These are phyloP conservation scores for Iphiclides podalirius DNA, from an alignment of 2,888 invertebrate genomes.

Conservation along the genomic window DNA sequence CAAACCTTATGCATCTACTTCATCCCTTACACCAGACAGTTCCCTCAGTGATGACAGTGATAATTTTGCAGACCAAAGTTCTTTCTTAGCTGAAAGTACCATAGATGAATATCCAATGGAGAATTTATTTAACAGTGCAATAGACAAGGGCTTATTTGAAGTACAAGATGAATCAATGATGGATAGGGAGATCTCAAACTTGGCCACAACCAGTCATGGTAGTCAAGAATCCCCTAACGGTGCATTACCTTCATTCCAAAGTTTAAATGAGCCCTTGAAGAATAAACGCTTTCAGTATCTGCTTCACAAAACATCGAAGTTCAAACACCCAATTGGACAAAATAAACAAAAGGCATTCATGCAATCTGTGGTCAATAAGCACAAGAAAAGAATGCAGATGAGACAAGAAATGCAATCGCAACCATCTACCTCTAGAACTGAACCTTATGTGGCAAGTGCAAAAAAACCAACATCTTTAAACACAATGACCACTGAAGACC, in stretches of 20 bases:
- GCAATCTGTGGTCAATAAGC: slow-evolving; percentile 75
- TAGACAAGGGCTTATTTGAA: slow-evolving; percentile 71
- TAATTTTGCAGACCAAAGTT: slow-evolving; percentile 71
- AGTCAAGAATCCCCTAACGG: slow-evolving; percentile 58
- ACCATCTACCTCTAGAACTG: slow-evolving; percentile 67
- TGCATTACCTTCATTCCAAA: slow-evolving; percentile 68
- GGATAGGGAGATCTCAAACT: slow-evolving; percentile 73
- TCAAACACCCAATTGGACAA: slow-evolving; percentile 71
- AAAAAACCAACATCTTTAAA: slow-evolving; percentile 60
- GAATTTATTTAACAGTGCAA: slow-evolving; percentile 72
- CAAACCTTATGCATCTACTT: slow-evolving; percentile 51
- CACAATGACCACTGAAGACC: slow-evolving; percentile 55
- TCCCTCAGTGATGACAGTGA: slow-evolving; percentile 72
- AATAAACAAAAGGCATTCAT: slow-evolving; percentile 76
- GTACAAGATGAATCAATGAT: slow-evolving; percentile 72
- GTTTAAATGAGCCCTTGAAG: slow-evolving; percentile 69
- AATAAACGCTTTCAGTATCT: slow-evolving; percentile 75
- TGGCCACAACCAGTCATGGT: slow-evolving; percentile 72
- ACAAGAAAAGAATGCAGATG: slow-evolving; percentile 69
- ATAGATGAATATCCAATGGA: slow-evolving; percentile 77
- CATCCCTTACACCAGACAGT: slow-evolving; percentile 61
- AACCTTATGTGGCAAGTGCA: slow-evolving; percentile 59
- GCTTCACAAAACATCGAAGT: slow-evolving; percentile 74
- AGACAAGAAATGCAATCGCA: slow-evolving; percentile 56
- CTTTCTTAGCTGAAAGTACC: slow-evolving; percentile 70